Evolutionary conservation across 1,140 invertebrate genomes (phyloP), one percentile per base, ranked within the genome.

Genomic region (Ectropis grisescens): DNA sequence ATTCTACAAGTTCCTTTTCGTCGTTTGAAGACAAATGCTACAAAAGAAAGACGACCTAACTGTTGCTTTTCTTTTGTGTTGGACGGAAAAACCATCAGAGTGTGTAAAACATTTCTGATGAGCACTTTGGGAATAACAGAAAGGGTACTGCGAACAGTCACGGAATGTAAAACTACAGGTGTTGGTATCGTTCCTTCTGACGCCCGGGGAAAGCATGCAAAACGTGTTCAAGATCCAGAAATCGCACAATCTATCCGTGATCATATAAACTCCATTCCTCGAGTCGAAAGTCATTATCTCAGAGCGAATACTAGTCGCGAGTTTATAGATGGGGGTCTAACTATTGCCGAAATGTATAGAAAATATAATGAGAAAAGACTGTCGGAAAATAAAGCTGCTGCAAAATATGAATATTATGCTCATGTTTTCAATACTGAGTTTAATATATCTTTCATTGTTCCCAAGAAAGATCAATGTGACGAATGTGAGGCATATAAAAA

Each of bases 251-350:
- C 24, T 2, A 10, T 26, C 3, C 6, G 10, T 2, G 24, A 26
- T 13, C 64, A 70, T 23, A 68, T 70, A 15, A 41, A 65, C 25
- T 57, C 60, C 7, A 67, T 70, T 25, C 55, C 60, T 26, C 49
- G 37, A 31, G 47, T 66, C n/a, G 58, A 64, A 34, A 58, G 52
- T 33, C 62, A 68, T 38, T 68, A 75, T 47, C 22, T 57, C 2
- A 38, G 65, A 13, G 52, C 48, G 12, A 41, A 59, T 7, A 57
- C 58, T 12, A 47, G 33, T 22, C 51, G 53, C 11, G 37, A 46
- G 13, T 75, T 45, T 37, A 69, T 71, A 37, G 59, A 68, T 22
- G 64, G 60, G 11, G 47, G 48, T 9, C 65, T 60, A 37, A 57
- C 52, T 11, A 11, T 72, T 11, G 52, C 58, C 29, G 55, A 70